A percentile compares a stretch with the other conserved stretches of the same genome.
Conservation (phyloP, 2,797 vertebrate genomes). For the Fundulus diaphanus region DNA sequence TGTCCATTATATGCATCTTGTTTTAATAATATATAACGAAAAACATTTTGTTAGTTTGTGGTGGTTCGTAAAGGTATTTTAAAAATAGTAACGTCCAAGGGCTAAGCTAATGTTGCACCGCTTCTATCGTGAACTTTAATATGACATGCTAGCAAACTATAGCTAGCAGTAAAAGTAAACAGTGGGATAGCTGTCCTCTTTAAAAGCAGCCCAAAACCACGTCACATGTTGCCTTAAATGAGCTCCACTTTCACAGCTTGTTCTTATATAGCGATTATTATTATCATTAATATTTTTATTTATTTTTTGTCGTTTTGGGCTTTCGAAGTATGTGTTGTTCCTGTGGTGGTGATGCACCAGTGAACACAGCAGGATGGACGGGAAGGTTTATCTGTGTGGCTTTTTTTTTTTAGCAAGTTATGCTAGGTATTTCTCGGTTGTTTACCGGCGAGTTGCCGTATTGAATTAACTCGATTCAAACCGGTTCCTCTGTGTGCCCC, state of each 20-base stretch:
- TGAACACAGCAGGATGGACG: constrained; percentile 56
- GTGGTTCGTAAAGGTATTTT: background rate
- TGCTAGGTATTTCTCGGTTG: background rate
- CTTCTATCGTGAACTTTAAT: constrained; percentile 14
- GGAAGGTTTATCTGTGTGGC: constrained; percentile 24
- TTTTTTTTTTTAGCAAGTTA: constrained; percentile 11
- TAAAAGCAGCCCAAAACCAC: background rate
- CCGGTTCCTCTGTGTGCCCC: background rate
- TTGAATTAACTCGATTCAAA: background rate
- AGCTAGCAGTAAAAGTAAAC: constrained; percentile 49
- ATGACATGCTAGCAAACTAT: constrained; percentile 47
- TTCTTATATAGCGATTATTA: too few species aligned
- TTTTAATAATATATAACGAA: background rate
- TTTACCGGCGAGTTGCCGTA: background rate
- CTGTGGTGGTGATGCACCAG: constrained; percentile 36
- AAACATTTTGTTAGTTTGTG: too few species aligned
- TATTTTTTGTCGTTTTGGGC: background rate
- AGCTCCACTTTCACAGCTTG: background rate
- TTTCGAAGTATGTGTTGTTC: too few species aligned
- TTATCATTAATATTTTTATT: too few species aligned
- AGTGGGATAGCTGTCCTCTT: background rate
- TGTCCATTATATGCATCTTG: background rate
- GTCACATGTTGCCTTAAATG: constrained; percentile 4
- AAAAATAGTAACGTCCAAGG: background rate
- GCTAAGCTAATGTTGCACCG: constrained; percentile 22